Percentiles rank a stretch among this genome's conserved stretches.
Conservation (phyloP, 2,113 vertebrate species). For the Archilochus colubris region DNA sequence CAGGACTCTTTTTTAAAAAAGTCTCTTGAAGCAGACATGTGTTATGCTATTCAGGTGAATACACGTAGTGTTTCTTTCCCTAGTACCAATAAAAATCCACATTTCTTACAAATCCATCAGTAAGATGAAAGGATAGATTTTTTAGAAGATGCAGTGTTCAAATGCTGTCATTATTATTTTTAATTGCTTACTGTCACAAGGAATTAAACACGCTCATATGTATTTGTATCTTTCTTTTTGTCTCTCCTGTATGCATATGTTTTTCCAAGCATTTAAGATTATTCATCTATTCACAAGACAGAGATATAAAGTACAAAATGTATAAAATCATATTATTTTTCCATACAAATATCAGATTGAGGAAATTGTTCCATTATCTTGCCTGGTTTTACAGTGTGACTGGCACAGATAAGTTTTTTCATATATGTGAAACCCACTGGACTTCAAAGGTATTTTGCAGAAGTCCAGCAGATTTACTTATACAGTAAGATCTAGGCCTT, state of each 20-base stretch:
- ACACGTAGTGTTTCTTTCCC: background rate
- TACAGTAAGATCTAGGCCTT: background rate
- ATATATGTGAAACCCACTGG: background rate
- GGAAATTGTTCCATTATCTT: background rate
- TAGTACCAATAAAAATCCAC: background rate
- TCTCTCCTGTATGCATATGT: background rate
- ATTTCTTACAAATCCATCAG: background rate
- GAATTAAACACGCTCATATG: background rate
- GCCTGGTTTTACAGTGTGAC: background rate
- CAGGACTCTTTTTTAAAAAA: background rate
- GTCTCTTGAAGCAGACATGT: background rate
- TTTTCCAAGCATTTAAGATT: background rate
- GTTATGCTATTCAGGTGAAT: conserved; percentile 20
- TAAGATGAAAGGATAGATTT: background rate
- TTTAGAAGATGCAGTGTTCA: background rate
- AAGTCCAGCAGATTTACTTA: conserved; percentile 9
- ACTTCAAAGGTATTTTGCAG: background rate
- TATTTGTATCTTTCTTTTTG: background rate
- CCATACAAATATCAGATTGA: background rate
- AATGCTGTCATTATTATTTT: background rate
- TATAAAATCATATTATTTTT: background rate
- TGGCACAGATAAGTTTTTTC: background rate
- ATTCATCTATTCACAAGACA: background rate
- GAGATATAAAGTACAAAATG: background rate
- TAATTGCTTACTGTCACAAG: background rate